Evolutionary conservation across 2,797 vertebrate genomes (phyloP).

Genomic region (Clarias laeviceps): DNA sequence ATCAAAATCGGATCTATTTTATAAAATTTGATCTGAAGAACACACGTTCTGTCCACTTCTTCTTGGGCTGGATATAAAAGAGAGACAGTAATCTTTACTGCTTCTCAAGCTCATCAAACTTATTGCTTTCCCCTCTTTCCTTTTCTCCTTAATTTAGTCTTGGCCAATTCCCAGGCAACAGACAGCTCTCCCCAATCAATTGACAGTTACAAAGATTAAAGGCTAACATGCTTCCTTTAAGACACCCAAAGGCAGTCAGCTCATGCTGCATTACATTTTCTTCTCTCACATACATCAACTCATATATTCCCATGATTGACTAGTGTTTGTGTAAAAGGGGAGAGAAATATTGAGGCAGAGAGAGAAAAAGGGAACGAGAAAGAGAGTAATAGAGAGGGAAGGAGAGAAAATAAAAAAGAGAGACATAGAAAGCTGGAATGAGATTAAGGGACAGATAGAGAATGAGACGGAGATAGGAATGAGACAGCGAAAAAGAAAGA

Average conservation of each 20-base stretch:
- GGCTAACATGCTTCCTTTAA: not conserved
- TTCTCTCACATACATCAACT: not conserved
- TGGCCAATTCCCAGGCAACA: not conserved
- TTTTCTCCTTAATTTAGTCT: not conserved
- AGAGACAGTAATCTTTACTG: not conserved
- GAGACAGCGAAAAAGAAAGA: not conserved
- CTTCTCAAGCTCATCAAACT: not conserved
- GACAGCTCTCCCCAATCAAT: not conserved
- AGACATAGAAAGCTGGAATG: not conserved
- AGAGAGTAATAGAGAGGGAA: not conserved
- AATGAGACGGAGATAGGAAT: not conserved
- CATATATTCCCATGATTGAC: not conserved
- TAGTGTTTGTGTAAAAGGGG: not conserved
- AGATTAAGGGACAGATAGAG: not conserved
- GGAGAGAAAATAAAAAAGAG: not conserved
- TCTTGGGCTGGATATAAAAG: not conserved
- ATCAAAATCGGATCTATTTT: not conserved
- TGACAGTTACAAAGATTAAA: not conserved
- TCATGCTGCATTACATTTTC: not conserved
- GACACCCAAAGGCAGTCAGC: not conserved
- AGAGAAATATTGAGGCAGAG: not conserved
- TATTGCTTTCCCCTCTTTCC: not conserved
- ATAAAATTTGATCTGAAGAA: too few species aligned
- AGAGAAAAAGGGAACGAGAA: not conserved
- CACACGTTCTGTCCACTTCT: not conserved